A percentile compares a stretch with the other conserved stretches of the same genome.
Evolutionary conservation across 2,797 vertebrate species (phyloP).

Genomic region (Aplochiton taeniatus): DNA sequence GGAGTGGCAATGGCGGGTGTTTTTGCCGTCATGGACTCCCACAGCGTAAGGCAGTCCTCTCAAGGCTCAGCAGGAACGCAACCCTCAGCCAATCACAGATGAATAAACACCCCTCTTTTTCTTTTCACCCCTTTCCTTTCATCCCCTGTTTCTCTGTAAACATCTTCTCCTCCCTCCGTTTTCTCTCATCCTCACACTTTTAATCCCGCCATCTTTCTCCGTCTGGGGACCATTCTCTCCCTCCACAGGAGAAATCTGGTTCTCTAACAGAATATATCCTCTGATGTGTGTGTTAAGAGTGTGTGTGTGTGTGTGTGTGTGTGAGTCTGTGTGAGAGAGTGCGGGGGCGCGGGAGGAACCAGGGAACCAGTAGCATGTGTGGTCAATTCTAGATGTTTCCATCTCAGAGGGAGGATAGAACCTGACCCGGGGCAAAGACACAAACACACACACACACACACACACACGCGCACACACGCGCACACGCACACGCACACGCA

Average conservation of each 20-base stretch:
- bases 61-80: constrained; percentile 15
- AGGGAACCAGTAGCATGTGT: constrained; percentile 68
- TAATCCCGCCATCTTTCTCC: constrained; percentile 3
- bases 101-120: constrained; percentile 2
- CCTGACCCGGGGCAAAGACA: constrained; percentile 63
- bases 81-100: constrained; percentile 39
- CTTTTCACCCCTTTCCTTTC: not conserved
- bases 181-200: not conserved
- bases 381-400: constrained; percentile 70
- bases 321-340: constrained; percentile 19
- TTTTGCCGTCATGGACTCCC: too few relatives aligned
- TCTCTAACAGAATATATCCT: constrained; percentile 25
- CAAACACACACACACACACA: constrained; percentile 59
- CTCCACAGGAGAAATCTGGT: constrained; percentile 31
- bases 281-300: constrained; percentile 5
- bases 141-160: constrained; percentile 2
- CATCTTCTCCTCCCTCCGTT: constrained; percentile 17
- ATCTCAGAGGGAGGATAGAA: constrained; percentile 38
- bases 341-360: constrained; percentile 39
- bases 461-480: constrained; percentile 34
- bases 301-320: constrained; percentile 3
- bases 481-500: constrained; percentile 20
- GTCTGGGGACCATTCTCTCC: not conserved
- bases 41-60: not conserved
- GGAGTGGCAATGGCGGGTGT: too few relatives aligned